Evolutionary conservation across 2,797 vertebrate species (phyloP), one percentile per base, ranked within the genome.

Genomic region (Coregonus sp.): DNA sequence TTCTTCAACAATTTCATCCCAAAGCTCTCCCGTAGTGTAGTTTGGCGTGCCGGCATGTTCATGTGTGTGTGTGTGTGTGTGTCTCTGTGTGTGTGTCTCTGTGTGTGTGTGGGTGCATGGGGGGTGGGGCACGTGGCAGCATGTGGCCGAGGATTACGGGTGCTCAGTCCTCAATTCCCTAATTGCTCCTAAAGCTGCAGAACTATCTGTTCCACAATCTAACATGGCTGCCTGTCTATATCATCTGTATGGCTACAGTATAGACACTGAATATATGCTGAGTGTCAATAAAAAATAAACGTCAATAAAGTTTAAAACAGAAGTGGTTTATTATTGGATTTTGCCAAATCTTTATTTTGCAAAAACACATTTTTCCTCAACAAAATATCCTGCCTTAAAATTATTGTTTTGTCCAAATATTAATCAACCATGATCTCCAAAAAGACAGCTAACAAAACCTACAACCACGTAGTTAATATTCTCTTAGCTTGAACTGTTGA

Each of bases 101-200:
- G 70, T 70, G 70, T 71, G 47, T 29, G 11, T 52, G 70, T 6
- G 33, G 37, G 35, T 40, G 69, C 61, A 75, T 25, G 6, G 18
- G 35, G 85, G 87, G 85, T 86, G 84, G 67, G 77, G 87, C 86
- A 88, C 65, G 74, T 65, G 70, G 25, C 78, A 81, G 84, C 29
- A 40, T 70, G 54, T 59, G 73, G 54, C 69, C 75, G 72, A 79
- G 92, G 93, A 94, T 94, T 94, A 94, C 66, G 82, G 78, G 86
- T 82, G 89, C 85, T 92, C 89, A 90, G 87, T 91, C 87, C 85
- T 92, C 89, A 89, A 80, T 91, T 91, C 90, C 86, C 91, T 84
- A 89, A 91, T 92, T 93, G 91, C 89, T 91, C 87, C 74, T 86
- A 86, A 87, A 88, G 82, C 81, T 88, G 74, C 81, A 85, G 80